Evolutionary conservation across 2,113 vertebrate genomes (phyloP), one percentile per base, ranked within the genome.

Genomic region (Lasiurus cinereus): DNA sequence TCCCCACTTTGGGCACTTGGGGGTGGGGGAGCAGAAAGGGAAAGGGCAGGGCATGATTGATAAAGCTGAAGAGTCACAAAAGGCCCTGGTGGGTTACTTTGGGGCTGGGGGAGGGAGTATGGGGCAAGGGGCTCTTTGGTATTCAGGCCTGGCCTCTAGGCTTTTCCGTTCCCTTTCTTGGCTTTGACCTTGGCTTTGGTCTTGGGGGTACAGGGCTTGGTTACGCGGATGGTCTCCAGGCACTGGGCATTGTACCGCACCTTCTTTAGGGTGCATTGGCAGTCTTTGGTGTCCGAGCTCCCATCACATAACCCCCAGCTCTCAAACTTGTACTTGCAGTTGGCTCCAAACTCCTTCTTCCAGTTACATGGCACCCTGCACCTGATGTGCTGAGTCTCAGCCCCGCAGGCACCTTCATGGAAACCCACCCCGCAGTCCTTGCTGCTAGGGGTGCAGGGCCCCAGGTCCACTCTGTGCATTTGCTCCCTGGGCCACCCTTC

Each of bases 281-380:
- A 98, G 83, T 97, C 98, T 97, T 99, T 99, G 96, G 99, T 98
- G 24, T 99, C 98, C 0, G 98, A 99, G 95, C 97, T 88, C 24
- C 98, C 83, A 4, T 99, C 99, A 7, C 99, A 99, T 1, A 98
- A 96, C 0, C 99, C 98, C 99, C 99, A 99, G 72, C 95, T 98
- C 62, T 98, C 98, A 93, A 99, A 99, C 98, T 99, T 99, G 97
- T 99, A 99, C 98, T 99, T 99, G 96, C 99, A 99, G 97, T 99
- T 99, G 0, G 99, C 99, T 98, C 99, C 99, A 93, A 99, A 99
- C 93, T 99, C 99, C 54, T 99, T 99, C 98, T 99, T 99, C 99
- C 99, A 99, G 98, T 99, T 99, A 98, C 99, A 99, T 56, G 99
- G 99, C 91, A 99, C 98, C 98, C 54, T 99, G 98, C 99, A 99